phyloP scores from a whole-genome alignment of 2,888 invertebrate species.

The Dioctria rufipes region DNA sequence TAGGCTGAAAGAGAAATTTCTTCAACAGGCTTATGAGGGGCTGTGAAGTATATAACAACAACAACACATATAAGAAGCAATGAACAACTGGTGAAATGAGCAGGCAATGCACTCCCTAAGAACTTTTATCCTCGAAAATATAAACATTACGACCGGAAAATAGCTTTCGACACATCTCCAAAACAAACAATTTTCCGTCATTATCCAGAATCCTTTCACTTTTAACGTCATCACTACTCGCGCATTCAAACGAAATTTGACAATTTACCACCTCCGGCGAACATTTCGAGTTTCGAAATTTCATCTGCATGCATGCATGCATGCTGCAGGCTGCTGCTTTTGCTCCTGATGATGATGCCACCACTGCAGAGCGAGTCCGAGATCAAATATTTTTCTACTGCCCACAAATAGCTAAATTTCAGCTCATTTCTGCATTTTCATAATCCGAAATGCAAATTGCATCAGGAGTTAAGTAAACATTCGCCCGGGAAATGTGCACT shows the following conservation, averaged over 20 bases:
- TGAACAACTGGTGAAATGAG: no score
- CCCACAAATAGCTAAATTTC: constrained; percentile 23
- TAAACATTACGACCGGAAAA: no score
- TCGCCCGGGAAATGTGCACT: constrained; percentile 24
- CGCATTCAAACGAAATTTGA: neutral
- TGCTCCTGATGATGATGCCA: neutral
- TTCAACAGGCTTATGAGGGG: no score
- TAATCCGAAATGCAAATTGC: constrained; percentile 49
- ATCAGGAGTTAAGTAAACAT: constrained; percentile 31
- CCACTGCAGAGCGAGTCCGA: neutral
- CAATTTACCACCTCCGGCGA: neutral
- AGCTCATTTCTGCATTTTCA: constrained; percentile 11
- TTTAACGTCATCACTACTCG: neutral
- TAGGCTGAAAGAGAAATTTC: no score
- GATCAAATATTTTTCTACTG: constrained; percentile 24
- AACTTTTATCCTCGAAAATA: no score
- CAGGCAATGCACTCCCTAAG: no score
- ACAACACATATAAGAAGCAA: no score
- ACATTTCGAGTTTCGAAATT: neutral
- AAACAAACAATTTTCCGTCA: neutral
- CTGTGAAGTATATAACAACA: no score
- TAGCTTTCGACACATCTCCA: no score
- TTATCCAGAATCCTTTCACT: neutral
- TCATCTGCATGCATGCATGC: neutral
- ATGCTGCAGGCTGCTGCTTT: neutral